Base-by-base conservation (phyloP, 2,888 invertebrate species). In the Eremobia ochroleuca region DNA sequence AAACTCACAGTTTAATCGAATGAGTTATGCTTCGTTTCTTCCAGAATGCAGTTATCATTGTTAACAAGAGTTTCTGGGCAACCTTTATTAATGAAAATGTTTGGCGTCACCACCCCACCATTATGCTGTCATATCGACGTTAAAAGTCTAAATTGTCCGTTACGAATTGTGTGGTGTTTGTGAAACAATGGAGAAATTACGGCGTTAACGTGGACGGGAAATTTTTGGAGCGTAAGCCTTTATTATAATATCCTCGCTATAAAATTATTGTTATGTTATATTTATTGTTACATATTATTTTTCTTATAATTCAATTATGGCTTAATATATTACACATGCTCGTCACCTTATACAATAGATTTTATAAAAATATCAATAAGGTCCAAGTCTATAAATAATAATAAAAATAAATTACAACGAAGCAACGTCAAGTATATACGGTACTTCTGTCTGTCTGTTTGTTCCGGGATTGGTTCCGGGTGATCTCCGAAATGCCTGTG, bases 11-110 rank as follows among this genome's bases (percentile, higher is more conserved):
- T 88, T 94, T 95, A 96, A 96, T 95, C 94, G 93, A 96, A 96
- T 96, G 95, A 96, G 96, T 95, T 96, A 96, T 94, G 96, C 94
- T 94, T 95, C 92, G 95, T 96, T 93, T 93, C 91, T 90, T 78
- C 86, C 85, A 89, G 91, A 92, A 93, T 93, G 93, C 92, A 93
- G 95, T 95, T 95, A 94, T 94, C 91, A 92, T 93, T 88, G 92
- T 92, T 94, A 93, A 93, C 92, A 89, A 92, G 89, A 89, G 91
- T 92, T 93, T 92, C 91, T 91, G 89, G 86, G 80, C 85, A 85
- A 82, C 85, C 82, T 90, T 92, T 91, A 87, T 91, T 94, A 94
- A 94, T 94, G 92, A 90, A 94, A 94, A 93, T 92, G 93, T 94
- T 92, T 91, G 87, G 88, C 91, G 92, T 93, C 92, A 91, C 86